Evolutionary conservation across 2,888 invertebrate genomes (phyloP).

Genomic region (Myathropa florea): DNA sequence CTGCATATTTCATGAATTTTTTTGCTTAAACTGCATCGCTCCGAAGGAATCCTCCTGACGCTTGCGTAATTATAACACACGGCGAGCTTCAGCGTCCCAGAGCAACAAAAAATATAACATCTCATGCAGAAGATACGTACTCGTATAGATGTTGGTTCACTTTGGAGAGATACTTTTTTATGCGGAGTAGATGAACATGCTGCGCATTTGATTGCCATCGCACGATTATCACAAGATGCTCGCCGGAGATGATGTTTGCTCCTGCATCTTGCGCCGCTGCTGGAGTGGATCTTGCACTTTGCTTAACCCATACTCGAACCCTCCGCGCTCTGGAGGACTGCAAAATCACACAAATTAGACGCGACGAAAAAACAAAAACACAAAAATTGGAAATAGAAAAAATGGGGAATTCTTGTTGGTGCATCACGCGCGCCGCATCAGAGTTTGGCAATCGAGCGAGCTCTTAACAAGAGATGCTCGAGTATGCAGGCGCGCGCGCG

Average conservation of each 20-base stretch:
- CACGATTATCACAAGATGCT: conserved; percentile 70
- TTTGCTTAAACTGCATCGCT: not conserved
- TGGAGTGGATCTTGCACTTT: conserved; percentile 54
- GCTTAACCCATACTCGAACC: conserved; percentile 53
- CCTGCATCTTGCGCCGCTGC: conserved; percentile 41
- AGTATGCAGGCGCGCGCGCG: conserved; percentile 31
- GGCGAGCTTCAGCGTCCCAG: conserved; percentile 23
- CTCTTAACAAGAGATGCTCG: conserved; percentile 57
- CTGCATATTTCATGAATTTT: conserved; percentile 56
- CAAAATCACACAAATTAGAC: conserved; percentile 69
- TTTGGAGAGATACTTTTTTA: conserved; percentile 4
- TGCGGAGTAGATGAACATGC: conserved; percentile 50
- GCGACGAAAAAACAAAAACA: conserved; percentile 23
- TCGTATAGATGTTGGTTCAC: not conserved
- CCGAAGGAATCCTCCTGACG: conserved; percentile 53
- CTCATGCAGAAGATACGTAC: conserved; percentile 36
- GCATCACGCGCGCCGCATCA: conserved; percentile 68
- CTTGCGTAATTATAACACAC: conserved; percentile 70
- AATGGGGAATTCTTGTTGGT: conserved; percentile 53
- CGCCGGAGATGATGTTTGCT: conserved; percentile 59
- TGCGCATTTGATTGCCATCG: conserved; percentile 69
- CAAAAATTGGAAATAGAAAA: not conserved
- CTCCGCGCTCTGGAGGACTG: conserved; percentile 46
- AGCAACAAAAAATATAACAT: conserved; percentile 43
- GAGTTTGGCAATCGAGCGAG: conserved; percentile 63